Evolutionary conservation across 2,888 invertebrate genomes (phyloP).

Genomic region (Lobophora halterata): DNA sequence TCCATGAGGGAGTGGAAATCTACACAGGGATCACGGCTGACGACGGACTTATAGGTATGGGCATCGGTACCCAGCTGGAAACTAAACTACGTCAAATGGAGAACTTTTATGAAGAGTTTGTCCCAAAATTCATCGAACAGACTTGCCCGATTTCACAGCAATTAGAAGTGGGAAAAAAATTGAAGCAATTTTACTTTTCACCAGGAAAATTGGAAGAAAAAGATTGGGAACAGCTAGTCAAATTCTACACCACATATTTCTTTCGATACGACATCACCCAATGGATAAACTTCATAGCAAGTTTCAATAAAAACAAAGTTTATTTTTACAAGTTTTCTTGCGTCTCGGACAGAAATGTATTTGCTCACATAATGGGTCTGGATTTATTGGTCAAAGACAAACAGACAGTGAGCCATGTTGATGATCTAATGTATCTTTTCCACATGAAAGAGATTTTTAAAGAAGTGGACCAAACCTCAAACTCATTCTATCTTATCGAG

Average conservation of each 20-base stretch:
- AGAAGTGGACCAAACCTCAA: slow-evolving; percentile 17
- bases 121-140: slow-evolving; percentile 28
- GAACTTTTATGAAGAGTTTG: slow-evolving; percentile 25
- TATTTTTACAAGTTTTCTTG: slow-evolving; percentile 44
- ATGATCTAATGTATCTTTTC: slow-evolving; percentile 46
- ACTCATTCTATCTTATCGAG: slow-evolving; percentile 35
- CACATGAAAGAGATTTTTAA: slow-evolving; percentile 20
- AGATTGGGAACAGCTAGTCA: slow-evolving; percentile 32
- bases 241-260: slow-evolving; percentile 29
- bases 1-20: slow-evolving; percentile 80
- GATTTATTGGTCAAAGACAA: slow-evolving; percentile 24
- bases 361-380: slow-evolving; percentile 28
- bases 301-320: slow-evolving; percentile 33
- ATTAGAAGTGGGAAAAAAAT: slow-evolving; percentile 33
- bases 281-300: slow-evolving; percentile 36
- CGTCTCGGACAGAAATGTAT: slow-evolving; percentile 40
- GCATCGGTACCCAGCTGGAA: slow-evolving; percentile 9
- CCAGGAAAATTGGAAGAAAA: slow-evolving; percentile 25
- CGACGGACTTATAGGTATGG: slow-evolving; percentile 16
- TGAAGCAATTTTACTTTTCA: slow-evolving; percentile 38
- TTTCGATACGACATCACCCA: slow-evolving; percentile 33
- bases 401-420: slow-evolving; percentile 35
- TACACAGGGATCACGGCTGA: slow-evolving; percentile 49
- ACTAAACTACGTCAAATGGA: slow-evolving; percentile 18
- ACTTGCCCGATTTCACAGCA: slow-evolving; percentile 29